Evolutionary conservation across 2,888 invertebrate species (phyloP).

Genomic region (Coelinius sp.): DNA sequence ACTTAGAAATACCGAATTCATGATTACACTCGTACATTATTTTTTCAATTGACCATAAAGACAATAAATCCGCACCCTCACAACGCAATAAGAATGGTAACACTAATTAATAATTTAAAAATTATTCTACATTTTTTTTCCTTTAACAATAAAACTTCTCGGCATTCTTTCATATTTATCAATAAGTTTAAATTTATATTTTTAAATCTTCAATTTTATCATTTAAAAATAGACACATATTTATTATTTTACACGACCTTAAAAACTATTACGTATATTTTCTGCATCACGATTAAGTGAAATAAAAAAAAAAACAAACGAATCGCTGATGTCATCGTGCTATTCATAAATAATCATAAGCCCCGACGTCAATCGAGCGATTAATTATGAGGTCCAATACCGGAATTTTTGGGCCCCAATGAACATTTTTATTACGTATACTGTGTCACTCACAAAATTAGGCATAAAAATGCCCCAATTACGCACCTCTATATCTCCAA

Average conservation of each 20-base stretch:
- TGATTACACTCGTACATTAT: conserved; percentile 27
- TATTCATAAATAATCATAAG: neutral
- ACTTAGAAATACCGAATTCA: too few relatives aligned
- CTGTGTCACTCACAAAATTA: conserved; percentile 2
- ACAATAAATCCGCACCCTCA: conserved; percentile 20
- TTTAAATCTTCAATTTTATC: conserved; percentile 37
- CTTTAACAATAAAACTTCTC: neutral
- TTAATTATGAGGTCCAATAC: neutral
- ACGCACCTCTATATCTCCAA: neutral
- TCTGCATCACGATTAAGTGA: conserved; percentile 65
- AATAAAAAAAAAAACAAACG: neutral
- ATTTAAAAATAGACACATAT: conserved; percentile 70
- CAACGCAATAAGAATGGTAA: conserved; percentile 30
- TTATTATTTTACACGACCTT: conserved; percentile 60
- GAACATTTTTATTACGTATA: neutral
- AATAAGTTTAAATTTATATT: neutral
- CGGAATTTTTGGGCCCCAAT: neutral
- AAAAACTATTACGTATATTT: conserved; percentile 69
- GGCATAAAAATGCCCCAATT: neutral
- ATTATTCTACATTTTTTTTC: neutral
- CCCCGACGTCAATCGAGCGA: conserved; percentile 3
- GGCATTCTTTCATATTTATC: neutral
- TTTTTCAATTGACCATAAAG: conserved; percentile 8
- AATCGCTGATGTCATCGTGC: conserved; percentile 33
- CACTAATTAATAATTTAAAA: conserved; percentile 16